These are phyloP conservation scores for Lacerta viridis DNA, from an alignment of 2,797 vertebrate genomes.

Conservation along the genomic window DNA sequence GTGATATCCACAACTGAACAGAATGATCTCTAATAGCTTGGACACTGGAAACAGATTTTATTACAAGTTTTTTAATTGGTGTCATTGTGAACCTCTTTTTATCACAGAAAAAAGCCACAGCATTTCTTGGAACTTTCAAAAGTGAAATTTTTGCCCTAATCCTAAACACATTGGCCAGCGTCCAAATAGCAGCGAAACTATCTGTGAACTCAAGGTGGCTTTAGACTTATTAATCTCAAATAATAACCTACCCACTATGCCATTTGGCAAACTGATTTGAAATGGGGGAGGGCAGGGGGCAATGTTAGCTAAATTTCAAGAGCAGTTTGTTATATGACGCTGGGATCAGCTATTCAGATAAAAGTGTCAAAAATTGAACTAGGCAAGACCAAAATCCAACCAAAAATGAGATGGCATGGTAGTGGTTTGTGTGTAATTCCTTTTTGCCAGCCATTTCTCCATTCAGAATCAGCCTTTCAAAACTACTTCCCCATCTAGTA, in stretches of 20 bases:
- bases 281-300: background rate
- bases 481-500: too few species aligned
- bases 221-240: background rate
- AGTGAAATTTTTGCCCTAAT: background rate
- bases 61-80: background rate
- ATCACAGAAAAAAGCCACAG: background rate
- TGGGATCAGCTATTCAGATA: constrained; percentile 1
- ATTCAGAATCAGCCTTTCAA: too few species aligned
- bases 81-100: background rate
- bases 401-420: background rate
- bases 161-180: background rate
- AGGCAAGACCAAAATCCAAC: background rate
- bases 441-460: background rate
- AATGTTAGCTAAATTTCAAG: background rate
- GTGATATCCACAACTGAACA: background rate
- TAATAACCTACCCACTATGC: background rate
- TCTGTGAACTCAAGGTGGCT: background rate
- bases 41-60: background rate
- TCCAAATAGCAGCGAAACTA: background rate
- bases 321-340: background rate
- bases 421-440: background rate
- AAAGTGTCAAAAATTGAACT: background rate
- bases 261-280: background rate
- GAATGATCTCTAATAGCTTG: background rate
- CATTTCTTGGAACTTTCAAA: background rate